phyloP scores from a whole-genome alignment of 2,113 vertebrate genomes.

The Glaucomys volans region DNA sequence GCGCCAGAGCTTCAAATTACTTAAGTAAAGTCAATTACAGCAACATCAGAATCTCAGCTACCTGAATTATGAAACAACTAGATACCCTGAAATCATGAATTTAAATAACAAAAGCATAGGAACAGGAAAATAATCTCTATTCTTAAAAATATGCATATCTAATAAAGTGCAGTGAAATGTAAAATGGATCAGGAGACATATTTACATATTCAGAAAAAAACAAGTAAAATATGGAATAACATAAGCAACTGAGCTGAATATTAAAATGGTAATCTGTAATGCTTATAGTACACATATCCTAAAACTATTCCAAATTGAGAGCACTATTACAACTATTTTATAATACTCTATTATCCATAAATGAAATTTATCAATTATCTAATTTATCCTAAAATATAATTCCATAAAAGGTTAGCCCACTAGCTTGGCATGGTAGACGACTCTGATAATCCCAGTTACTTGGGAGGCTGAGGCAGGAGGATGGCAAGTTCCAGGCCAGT shows the following conservation, averaged over 20 bases:
- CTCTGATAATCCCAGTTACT: no score
- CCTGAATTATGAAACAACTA: neutral
- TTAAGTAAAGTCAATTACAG: neutral
- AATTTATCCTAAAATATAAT: no score
- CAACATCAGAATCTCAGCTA: neutral
- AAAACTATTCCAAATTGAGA: neutral
- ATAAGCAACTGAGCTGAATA: neutral
- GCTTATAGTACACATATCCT: neutral
- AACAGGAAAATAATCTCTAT: neutral
- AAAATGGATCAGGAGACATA: neutral
- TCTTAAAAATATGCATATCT: neutral
- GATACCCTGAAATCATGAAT: constrained; percentile 15
- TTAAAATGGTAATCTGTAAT: neutral
- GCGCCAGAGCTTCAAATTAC: neutral
- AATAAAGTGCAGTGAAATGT: neutral
- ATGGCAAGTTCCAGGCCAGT: no score
- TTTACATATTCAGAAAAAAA: neutral
- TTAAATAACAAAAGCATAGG: neutral
- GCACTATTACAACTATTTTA: neutral
- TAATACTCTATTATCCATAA: no score
- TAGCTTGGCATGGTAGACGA: no score
- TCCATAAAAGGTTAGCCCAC: no score
- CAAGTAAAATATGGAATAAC: neutral
- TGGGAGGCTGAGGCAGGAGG: no score
- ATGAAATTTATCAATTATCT: no score